phyloP scores from a whole-genome alignment of 1,140 invertebrate genomes.

The Macrobrachium nipponense region DNA sequence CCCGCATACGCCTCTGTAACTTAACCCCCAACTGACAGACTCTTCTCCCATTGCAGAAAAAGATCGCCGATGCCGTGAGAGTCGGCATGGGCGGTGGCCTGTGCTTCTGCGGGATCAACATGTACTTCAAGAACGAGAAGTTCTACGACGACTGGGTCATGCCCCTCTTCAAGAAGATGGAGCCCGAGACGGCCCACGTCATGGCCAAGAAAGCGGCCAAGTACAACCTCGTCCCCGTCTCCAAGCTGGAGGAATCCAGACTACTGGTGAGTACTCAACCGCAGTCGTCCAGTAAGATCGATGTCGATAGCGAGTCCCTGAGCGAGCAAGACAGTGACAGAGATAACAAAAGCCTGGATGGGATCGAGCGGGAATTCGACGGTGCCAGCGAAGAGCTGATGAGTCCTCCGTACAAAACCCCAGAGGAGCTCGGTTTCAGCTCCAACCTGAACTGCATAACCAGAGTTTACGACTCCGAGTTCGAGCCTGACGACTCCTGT shows the following conservation, averaged over 20 bases:
- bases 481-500: conserved; percentile 43
- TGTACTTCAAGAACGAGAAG: conserved; percentile 58
- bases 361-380: conserved; percentile 21
- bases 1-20: neutral
- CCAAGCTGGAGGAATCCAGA: conserved; percentile 45
- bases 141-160: conserved; percentile 59
- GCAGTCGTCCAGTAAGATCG: conserved; percentile 12
- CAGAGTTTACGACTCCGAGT: conserved; percentile 38
- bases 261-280: conserved; percentile 51
- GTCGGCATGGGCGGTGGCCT: conserved; percentile 46
- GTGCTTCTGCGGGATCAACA: conserved; percentile 54
- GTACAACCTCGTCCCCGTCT: conserved; percentile 51
- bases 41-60: conserved; percentile 26
- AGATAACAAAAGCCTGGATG: conserved; percentile 1
- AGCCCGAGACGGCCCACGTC: conserved; percentile 48
- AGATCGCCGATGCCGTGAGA: conserved; percentile 39
- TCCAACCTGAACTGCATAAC: neutral
- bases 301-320: neutral
- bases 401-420: neutral
- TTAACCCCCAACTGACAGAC: neutral
- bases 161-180: conserved; percentile 47
- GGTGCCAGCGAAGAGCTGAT: conserved; percentile 43
- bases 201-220: conserved; percentile 49
- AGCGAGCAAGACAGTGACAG: conserved; percentile 15
- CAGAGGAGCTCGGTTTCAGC: neutral